Evolutionary conservation across 1,140 invertebrate genomes (phyloP).

Genomic region (Panagrolaimus sp.): DNA sequence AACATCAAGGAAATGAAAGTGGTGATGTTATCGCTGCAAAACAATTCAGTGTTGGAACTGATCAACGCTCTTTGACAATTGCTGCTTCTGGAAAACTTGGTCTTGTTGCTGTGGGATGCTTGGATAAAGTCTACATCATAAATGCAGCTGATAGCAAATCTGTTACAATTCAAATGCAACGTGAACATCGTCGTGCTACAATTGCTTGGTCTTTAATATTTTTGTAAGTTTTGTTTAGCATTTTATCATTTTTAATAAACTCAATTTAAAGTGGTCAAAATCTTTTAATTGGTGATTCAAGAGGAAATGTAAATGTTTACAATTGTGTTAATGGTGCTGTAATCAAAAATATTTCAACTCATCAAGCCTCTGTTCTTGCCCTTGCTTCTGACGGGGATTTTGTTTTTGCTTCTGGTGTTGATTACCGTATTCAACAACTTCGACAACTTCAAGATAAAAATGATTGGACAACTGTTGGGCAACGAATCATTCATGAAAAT

Average conservation of each 20-base stretch:
- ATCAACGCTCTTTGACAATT: slow-evolving; percentile 24
- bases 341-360: slow-evolving; percentile 40
- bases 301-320: slow-evolving; percentile 38
- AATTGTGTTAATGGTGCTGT: slow-evolving; percentile 31
- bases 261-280: slow-evolving; percentile 34
- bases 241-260: too few relatives aligned
- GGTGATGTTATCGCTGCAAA: slow-evolving; percentile 30
- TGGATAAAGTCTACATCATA: slow-evolving; percentile 15
- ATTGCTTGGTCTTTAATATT: slow-evolving; percentile 44
- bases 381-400: slow-evolving; percentile 28
- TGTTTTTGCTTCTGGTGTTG: slow-evolving; percentile 39
- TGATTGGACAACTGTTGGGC: slow-evolving; percentile 42
- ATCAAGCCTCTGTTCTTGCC: slow-evolving; percentile 34
- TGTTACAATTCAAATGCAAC: slow-evolving; percentile 25
- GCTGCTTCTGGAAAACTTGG: slow-evolving; percentile 20
- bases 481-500: slow-evolving; percentile 37
- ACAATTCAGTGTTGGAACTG: slow-evolving; percentile 12
- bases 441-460: slow-evolving; percentile 19
- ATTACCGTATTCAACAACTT: slow-evolving; percentile 47
- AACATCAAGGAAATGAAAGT: slow-evolving; percentile 4
- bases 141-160: slow-evolving; percentile 9
- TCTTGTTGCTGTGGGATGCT: slow-evolving; percentile 17
- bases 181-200: slow-evolving; percentile 21
- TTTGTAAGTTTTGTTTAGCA: slow-evolving; percentile 26
- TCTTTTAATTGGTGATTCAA: slow-evolving; percentile 45